Evolutionary conservation across 2,888 invertebrate genomes (phyloP).

Genomic region (Tenodera sinensis): DNA sequence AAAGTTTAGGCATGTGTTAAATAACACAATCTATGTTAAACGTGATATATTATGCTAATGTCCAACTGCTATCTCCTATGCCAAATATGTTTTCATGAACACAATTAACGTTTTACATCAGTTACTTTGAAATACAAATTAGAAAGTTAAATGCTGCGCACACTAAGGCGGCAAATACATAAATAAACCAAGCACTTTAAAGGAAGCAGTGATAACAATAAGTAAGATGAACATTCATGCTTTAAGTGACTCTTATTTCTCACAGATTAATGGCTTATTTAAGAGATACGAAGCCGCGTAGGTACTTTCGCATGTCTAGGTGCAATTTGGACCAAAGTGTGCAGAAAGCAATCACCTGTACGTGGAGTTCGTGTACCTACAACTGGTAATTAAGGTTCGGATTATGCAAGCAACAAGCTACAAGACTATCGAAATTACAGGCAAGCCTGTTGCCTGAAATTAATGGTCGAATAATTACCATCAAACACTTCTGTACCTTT

Average conservation of each 20-base stretch:
- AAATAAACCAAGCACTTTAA: too few species aligned
- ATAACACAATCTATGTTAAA: too few species aligned
- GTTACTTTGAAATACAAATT: too few species aligned
- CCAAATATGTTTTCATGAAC: too few species aligned
- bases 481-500: not conserved
- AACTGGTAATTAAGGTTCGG: not conserved
- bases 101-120: too few species aligned
- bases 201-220: too few species aligned
- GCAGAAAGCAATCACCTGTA: not conserved
- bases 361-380: not conserved
- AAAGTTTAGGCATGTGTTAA: too few species aligned
- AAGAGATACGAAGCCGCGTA: not conserved
- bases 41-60: too few species aligned
- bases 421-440: not conserved
- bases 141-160: too few species aligned
- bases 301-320: not conserved
- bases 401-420: not conserved
- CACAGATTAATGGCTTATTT: not conserved
- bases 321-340: not conserved
- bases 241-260: not conserved
- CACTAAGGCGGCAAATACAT: too few species aligned
- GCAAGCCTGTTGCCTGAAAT: not conserved
- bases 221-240: not conserved
- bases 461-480: not conserved
- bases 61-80: too few species aligned